Evolutionary conservation across 2,888 invertebrate species (phyloP).

Genomic region (Pyrocoelia pectoralis): DNA sequence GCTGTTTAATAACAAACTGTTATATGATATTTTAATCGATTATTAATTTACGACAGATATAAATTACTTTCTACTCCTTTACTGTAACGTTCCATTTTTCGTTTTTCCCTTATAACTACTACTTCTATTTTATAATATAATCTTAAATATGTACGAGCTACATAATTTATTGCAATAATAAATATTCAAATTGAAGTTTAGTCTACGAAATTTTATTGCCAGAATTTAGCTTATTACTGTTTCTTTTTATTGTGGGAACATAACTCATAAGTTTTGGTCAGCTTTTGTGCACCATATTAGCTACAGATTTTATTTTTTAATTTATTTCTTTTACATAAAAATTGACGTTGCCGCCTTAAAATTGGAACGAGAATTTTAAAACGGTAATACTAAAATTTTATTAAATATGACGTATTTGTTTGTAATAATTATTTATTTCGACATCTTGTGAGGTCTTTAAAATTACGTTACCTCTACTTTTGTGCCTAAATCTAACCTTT

Average conservation of each 20-base stretch:
- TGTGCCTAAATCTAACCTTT: no score
- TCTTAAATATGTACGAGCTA: not conserved
- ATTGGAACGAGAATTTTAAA: not conserved
- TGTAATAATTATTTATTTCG: no score
- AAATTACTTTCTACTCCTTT: slow-evolving; percentile 6
- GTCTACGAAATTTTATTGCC: slow-evolving; percentile 13
- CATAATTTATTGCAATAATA: slow-evolving; percentile 18
- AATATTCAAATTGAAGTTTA: slow-evolving; percentile 16
- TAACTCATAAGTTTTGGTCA: not conserved
- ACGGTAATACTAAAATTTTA: not conserved
- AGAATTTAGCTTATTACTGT: slow-evolving; percentile 9
- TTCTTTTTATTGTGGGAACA: slow-evolving; percentile 1
- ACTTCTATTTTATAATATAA: not conserved
- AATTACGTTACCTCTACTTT: no score
- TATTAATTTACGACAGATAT: slow-evolving; percentile 17
- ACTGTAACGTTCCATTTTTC: not conserved
- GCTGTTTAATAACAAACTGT: not conserved
- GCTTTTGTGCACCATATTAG: slow-evolving; percentile 11
- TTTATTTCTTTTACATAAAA: slow-evolving; percentile 11
- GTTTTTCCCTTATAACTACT: not conserved
- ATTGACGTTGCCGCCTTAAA: not conserved
- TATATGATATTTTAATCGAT: slow-evolving; percentile 23
- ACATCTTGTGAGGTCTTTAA: no score
- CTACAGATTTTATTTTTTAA: not conserved
- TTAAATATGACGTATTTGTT: not conserved